phyloP scores from a whole-genome alignment of 2,797 vertebrate species.

The Pipistrellus nathusii region DNA sequence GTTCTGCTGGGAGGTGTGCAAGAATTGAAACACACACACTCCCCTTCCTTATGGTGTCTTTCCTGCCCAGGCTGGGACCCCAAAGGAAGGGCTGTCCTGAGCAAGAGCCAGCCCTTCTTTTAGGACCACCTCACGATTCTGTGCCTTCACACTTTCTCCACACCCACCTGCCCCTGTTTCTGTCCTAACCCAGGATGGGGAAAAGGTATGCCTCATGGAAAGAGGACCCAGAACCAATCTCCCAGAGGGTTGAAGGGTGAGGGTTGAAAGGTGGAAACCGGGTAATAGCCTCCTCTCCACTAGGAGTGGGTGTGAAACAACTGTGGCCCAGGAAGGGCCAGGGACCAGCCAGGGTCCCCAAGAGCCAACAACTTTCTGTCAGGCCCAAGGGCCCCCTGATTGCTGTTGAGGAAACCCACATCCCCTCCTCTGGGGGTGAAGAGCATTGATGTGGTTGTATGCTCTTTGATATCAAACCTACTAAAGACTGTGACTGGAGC shows the following conservation, averaged over 20 bases:
- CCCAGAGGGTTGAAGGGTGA: not conserved
- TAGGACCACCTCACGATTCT: not conserved
- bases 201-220: not conserved
- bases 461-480: not conserved
- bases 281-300: not conserved
- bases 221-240: not conserved
- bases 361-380: not conserved
- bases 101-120: not conserved
- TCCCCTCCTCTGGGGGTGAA: not conserved
- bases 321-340: not conserved
- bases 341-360: not conserved
- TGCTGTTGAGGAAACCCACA: not conserved
- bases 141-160: not conserved
- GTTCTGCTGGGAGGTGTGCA: not conserved
- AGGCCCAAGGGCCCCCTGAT: not conserved
- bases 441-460: not conserved
- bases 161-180: not conserved
- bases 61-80: not conserved
- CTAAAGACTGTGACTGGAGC: conserved; percentile 51
- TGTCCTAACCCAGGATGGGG: not conserved
- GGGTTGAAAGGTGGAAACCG: too few species aligned
- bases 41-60: not conserved
- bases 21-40: not conserved
- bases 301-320: not conserved
- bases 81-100: not conserved